Evolutionary conservation across 2,113 vertebrate species (phyloP).

Genomic region (Odontophorus gujanensis): DNA sequence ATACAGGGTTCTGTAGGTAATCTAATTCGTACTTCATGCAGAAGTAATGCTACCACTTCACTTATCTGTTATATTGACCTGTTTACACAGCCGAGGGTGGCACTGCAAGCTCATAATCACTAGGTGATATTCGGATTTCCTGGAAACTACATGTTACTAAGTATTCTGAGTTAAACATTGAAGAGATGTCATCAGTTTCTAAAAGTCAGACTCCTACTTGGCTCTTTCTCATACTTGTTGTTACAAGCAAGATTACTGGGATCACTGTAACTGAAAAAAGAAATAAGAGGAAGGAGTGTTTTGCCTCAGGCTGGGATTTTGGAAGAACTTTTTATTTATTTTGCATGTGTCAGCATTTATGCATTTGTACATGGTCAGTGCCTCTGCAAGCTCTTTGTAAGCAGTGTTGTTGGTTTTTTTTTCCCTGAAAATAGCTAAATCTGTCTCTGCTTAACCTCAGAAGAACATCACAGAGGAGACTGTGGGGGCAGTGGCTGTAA

Average conservation of each 20-base stretch:
- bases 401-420: neutral
- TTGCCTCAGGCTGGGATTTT: neutral
- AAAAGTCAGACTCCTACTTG: neutral
- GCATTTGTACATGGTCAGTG: neutral
- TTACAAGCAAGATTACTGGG: neutral
- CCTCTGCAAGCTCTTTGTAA: neutral
- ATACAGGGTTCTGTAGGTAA: neutral
- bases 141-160: neutral
- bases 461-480: neutral
- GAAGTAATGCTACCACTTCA: neutral
- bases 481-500: slow-evolving; percentile 13
- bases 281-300: neutral
- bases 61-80: neutral
- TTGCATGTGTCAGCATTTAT: neutral
- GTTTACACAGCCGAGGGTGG: neutral
- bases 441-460: neutral
- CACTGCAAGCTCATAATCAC: neutral
- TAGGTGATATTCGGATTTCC: neutral
- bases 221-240: neutral
- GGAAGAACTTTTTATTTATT: neutral
- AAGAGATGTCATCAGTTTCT: neutral
- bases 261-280: neutral
- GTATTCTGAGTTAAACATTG: neutral
- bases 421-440: neutral
- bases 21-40: neutral